A percentile compares a stretch with the other conserved stretches of the same genome.
Evolutionary conservation across 2,797 vertebrate genomes (phyloP).

Genomic region (Amblyraja radiata): DNA sequence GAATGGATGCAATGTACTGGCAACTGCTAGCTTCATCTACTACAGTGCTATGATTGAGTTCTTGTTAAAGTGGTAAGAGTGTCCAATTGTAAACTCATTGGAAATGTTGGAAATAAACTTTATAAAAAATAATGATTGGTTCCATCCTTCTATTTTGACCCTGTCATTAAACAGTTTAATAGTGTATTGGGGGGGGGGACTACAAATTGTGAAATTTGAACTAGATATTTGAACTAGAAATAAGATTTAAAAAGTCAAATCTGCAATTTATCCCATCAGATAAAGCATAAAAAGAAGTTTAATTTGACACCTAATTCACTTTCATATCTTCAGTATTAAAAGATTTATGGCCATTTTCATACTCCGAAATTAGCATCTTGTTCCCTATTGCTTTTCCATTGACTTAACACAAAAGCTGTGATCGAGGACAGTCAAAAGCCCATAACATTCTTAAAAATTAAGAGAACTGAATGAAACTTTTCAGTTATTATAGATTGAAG

Average conservation of each 20-base stretch:
- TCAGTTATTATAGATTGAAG: too few species aligned
- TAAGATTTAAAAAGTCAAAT: neutral
- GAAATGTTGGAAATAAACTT: slow-evolving; percentile 26
- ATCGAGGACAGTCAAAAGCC: too few species aligned
- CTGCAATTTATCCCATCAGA: too few species aligned
- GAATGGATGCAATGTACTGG: neutral
- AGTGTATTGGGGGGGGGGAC: neutral
- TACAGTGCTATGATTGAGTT: neutral
- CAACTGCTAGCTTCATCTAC: neutral
- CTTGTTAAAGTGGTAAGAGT: slow-evolving; percentile 8
- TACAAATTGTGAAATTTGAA: neutral
- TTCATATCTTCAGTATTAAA: too few species aligned
- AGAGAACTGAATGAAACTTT: too few species aligned
- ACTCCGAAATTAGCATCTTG: too few species aligned
- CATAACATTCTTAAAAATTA: too few species aligned
- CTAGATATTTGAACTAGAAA: neutral
- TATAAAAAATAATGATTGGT: neutral
- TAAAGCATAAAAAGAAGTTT: too few species aligned
- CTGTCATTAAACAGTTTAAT: neutral
- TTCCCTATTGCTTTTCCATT: too few species aligned
- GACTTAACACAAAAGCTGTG: too few species aligned
- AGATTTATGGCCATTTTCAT: too few species aligned
- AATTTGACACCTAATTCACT: too few species aligned
- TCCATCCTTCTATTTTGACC: neutral
- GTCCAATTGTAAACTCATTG: neutral